These are phyloP conservation scores for Lasaia peninsularis DNA, from an alignment of 1,140 invertebrate species.

Conservation along the genomic window DNA sequence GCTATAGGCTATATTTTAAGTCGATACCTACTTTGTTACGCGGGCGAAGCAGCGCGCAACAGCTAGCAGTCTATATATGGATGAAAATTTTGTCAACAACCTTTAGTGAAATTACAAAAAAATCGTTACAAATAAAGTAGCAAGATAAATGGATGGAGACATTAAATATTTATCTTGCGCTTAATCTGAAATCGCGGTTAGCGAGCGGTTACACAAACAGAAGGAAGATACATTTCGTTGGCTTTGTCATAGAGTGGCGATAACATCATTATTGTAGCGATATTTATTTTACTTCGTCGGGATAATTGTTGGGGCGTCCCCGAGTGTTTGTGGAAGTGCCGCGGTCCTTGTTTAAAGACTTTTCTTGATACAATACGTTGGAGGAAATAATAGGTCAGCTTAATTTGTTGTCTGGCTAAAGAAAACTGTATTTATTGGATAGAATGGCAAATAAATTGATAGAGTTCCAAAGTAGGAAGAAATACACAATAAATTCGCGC, in stretches of 20 bases:
- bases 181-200: slow-evolving; percentile 53
- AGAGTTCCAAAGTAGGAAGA: too few species aligned
- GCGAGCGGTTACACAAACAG: slow-evolving; percentile 38
- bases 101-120: slow-evolving; percentile 1
- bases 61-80: too few species aligned
- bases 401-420: too few species aligned
- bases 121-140: slow-evolving; percentile 17
- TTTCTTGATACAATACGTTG: background rate
- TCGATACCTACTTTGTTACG: too few species aligned
- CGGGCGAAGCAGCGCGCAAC: too few species aligned
- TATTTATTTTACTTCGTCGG: slow-evolving; percentile 16
- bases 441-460: too few species aligned
- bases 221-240: slow-evolving; percentile 56
- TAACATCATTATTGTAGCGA: slow-evolving; percentile 10
- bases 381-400: too few species aligned
- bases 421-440: too few species aligned
- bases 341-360: background rate
- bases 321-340: background rate
- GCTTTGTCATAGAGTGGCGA: slow-evolving; percentile 15
- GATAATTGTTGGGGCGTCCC: slow-evolving; percentile 27
- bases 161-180: slow-evolving; percentile 55
- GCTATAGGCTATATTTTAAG: too few species aligned
- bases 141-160: slow-evolving; percentile 49
- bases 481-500: too few species aligned
- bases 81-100: background rate